Conservation (phyloP, 2,113 vertebrate genomes). For the Microcebus murinus region DNA sequence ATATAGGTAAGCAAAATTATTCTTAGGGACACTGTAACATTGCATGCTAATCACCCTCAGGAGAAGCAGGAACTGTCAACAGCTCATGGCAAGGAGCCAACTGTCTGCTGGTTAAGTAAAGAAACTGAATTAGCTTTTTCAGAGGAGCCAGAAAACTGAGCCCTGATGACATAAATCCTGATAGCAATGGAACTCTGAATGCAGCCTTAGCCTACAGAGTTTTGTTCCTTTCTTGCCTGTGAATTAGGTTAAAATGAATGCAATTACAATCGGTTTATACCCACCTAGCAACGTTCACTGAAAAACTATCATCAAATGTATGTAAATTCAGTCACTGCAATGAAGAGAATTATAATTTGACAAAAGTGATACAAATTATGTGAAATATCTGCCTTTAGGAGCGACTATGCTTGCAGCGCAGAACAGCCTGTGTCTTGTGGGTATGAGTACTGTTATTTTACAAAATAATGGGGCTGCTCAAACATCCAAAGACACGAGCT, state of each 20-base stretch:
- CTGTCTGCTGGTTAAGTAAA: not conserved
- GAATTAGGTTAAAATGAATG: slow-evolving; percentile 29
- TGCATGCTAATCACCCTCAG: slow-evolving; percentile 41
- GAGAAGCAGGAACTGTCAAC: slow-evolving; percentile 25
- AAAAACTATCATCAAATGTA: slow-evolving; percentile 34
- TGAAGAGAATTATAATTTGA: slow-evolving; percentile 15
- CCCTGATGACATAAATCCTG: not conserved
- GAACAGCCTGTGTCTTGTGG: not conserved
- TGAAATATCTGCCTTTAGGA: not conserved
- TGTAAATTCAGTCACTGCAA: slow-evolving; percentile 7
- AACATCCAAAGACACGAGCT: not conserved
- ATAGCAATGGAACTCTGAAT: not conserved
- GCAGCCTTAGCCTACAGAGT: not conserved
- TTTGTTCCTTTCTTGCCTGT: slow-evolving; percentile 25
- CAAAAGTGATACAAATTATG: not conserved
- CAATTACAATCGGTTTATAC: not conserved
- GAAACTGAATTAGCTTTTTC: slow-evolving; percentile 50
- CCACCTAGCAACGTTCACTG: not conserved
- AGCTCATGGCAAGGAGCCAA: slow-evolving; percentile 49
- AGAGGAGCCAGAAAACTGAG: slow-evolving; percentile 2
- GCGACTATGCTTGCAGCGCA: not conserved
- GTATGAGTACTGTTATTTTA: not conserved
- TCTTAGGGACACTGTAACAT: slow-evolving; percentile 21
- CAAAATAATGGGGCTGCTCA: not conserved
- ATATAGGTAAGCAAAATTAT: slow-evolving; percentile 62